A percentile compares a stretch with the other conserved stretches of the same genome.
These are phyloP conservation scores for Marisa cornuarietis DNA, from an alignment of 1,140 invertebrate species.

Conservation along the genomic window DNA sequence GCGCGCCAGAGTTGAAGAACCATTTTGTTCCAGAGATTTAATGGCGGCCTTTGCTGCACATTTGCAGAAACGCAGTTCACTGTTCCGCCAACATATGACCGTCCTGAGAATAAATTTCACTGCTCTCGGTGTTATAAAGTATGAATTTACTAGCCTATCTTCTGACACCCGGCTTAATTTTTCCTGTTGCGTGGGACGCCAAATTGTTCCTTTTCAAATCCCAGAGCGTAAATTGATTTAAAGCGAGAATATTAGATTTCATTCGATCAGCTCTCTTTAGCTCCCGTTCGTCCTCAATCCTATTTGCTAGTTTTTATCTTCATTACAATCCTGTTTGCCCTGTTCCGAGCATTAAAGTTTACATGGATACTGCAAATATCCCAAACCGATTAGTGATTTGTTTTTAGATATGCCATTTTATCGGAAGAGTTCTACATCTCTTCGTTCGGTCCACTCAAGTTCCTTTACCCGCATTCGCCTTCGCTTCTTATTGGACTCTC, in stretches of 20 bases:
- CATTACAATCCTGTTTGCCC: slow-evolving; percentile 21
- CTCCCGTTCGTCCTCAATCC: slow-evolving; percentile 6
- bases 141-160: not conserved
- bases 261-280: slow-evolving; percentile 15
- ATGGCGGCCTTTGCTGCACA: not conserved
- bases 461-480: not conserved
- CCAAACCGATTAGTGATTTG: slow-evolving; percentile 6
- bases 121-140: too few species aligned
- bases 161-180: not conserved
- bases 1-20: not conserved
- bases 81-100: not conserved
- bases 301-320: slow-evolving; percentile 17
- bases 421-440: not conserved
- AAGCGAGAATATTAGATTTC: slow-evolving; percentile 20
- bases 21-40: not conserved
- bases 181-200: not conserved
- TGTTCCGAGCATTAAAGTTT: slow-evolving; percentile 11
- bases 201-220: not conserved
- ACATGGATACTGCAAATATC: slow-evolving; percentile 11
- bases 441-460: not conserved
- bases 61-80: not conserved
- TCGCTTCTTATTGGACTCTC: not conserved
- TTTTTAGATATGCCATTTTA: not conserved
- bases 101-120: not conserved
- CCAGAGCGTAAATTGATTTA: slow-evolving; percentile 20